Evolutionary conservation across 1,140 invertebrate genomes (phyloP).

Genomic region (Eumeta japonica): DNA sequence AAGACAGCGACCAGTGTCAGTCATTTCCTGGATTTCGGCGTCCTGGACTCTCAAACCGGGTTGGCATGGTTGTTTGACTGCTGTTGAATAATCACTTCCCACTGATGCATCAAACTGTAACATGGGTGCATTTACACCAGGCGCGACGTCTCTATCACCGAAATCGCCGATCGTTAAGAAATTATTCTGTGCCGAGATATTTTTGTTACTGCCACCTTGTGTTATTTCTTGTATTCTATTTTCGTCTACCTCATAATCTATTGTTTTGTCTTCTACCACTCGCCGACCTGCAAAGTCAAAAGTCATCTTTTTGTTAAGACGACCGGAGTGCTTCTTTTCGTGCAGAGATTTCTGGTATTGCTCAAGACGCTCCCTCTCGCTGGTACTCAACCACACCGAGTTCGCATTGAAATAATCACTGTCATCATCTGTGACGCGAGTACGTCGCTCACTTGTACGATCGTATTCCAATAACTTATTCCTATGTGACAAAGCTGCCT

Average conservation of each 20-base stretch:
- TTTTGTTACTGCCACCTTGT: constrained; percentile 3
- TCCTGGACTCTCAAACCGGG: constrained; percentile 69
- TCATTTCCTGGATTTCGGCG: constrained; percentile 80
- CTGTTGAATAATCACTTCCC: constrained; percentile 13
- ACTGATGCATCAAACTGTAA: constrained; percentile 38
- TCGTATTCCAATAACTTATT: constrained; percentile 87
- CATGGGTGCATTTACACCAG: constrained; percentile 39
- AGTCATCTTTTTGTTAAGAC: constrained; percentile 67
- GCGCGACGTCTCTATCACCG: constrained; percentile 39
- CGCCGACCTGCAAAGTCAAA: constrained; percentile 78
- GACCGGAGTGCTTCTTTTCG: constrained; percentile 69
- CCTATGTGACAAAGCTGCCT: constrained; percentile 76
- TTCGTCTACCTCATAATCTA: constrained; percentile 56
- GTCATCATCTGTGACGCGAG: constrained; percentile 92
- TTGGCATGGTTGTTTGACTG: constrained; percentile 4
- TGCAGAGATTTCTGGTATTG: constrained; percentile 71
- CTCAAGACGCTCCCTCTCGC: constrained; percentile 68
- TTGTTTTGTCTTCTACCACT: constrained; percentile 53
- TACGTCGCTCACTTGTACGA: constrained; percentile 78
- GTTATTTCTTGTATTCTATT: constrained; percentile 46
- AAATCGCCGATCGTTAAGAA: constrained; percentile 9
- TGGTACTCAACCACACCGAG: constrained; percentile 76
- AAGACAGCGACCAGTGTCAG: constrained; percentile 84
- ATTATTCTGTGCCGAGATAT: constrained; percentile 1
- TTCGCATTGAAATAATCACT: constrained; percentile 87